A percentile compares a stretch with the other conserved stretches of the same genome.
Evolutionary conservation across 2,888 invertebrate genomes (phyloP).

Genomic region (Protodeltote pygarga): DNA sequence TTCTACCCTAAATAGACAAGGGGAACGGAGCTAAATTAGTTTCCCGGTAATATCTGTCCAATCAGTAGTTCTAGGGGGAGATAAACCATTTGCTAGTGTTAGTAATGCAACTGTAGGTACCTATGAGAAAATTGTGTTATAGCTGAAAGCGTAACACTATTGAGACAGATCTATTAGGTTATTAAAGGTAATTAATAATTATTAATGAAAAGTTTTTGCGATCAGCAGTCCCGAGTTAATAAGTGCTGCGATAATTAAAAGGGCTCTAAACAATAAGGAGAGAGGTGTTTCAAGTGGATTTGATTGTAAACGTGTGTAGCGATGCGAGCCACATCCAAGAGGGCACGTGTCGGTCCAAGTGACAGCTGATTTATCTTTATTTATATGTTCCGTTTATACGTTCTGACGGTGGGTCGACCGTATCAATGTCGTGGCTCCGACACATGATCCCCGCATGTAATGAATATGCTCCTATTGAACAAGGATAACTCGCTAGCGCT

Average conservation of each 20-base stretch:
- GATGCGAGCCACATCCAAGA: conserved; percentile 10
- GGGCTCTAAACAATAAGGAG: conserved; percentile 8
- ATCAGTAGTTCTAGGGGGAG: conserved; percentile 22
- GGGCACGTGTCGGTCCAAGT: conserved; percentile 41
- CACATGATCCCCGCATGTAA: conserved; percentile 67
- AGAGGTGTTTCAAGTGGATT: conserved; percentile 7
- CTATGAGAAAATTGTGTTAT: too few species aligned
- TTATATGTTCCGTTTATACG: conserved; percentile 30
- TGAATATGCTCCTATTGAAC: conserved; percentile 70
- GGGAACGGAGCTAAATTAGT: conserved; percentile 33
- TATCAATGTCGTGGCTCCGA: conserved; percentile 55
- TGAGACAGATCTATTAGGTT: too few species aligned
- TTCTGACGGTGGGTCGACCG: conserved; percentile 33
- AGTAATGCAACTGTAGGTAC: conserved; percentile 15
- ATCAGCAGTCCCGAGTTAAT: conserved; percentile 3
- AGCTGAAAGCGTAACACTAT: too few species aligned
- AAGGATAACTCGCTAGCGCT: conserved; percentile 56
- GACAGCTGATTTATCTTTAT: conserved; percentile 48
- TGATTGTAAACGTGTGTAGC: conserved; percentile 7
- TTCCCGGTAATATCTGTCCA: conserved; percentile 26
- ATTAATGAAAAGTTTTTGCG: too few species aligned
- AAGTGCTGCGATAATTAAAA: conserved; percentile 3
- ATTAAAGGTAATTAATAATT: conserved; percentile 10
- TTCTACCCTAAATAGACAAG: conserved; percentile 40
- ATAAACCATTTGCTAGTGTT: conserved; percentile 22